phyloP scores from a whole-genome alignment of 1,140 invertebrate genomes.

The Leptinotarsa defecta region DNA sequence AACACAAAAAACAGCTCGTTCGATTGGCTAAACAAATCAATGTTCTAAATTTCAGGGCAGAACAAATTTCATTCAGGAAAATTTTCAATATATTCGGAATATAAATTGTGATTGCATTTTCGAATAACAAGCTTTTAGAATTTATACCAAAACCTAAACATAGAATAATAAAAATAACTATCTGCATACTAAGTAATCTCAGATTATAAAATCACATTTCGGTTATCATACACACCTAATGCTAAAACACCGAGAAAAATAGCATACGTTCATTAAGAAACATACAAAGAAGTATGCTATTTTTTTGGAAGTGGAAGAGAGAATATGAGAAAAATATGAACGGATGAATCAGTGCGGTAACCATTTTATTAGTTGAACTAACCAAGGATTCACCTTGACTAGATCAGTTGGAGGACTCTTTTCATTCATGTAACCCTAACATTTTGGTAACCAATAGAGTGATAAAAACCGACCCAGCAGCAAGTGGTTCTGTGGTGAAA shows the following conservation, averaged over 20 bases:
- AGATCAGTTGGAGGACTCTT: too few species aligned
- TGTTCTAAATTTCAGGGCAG: not conserved
- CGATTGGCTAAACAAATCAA: slow-evolving; percentile 7
- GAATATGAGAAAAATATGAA: too few species aligned
- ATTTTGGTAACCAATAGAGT: too few species aligned
- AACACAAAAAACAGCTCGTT: slow-evolving; percentile 20
- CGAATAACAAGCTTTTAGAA: slow-evolving; percentile 31
- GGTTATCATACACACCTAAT: slow-evolving; percentile 22
- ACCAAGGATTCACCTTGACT: too few species aligned
- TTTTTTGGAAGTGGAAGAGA: not conserved
- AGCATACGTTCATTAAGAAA: not conserved
- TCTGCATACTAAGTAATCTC: slow-evolving; percentile 31
- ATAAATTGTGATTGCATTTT: slow-evolving; percentile 13
- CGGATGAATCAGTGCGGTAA: too few species aligned
- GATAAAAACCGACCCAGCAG: too few species aligned
- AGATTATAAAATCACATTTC: slow-evolving; percentile 34
- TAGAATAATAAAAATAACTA: slow-evolving; percentile 27
- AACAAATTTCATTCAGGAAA: slow-evolving; percentile 11
- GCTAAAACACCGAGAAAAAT: slow-evolving; percentile 4
- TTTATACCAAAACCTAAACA: slow-evolving; percentile 33
- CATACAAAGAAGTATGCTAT: slow-evolving; percentile 15
- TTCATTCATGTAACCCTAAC: too few species aligned
- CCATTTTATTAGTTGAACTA: too few species aligned
- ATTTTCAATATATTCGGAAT: not conserved
- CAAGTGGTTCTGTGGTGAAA: too few species aligned